Evolutionary conservation across 2,113 vertebrate species (phyloP).

Genomic region (Cryptotis parvus): DNA sequence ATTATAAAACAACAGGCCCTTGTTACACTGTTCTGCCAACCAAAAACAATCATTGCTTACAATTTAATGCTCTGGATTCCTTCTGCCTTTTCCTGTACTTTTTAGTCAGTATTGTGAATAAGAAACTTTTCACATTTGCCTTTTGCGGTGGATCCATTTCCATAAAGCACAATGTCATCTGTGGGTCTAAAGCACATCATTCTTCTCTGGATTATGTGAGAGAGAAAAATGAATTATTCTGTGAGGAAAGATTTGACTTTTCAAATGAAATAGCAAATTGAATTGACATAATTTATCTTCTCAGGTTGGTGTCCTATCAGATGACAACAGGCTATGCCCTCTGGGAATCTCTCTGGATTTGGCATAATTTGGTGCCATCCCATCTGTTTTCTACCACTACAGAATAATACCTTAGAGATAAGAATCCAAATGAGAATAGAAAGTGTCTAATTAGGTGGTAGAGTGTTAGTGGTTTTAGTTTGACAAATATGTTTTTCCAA

Average conservation of each 20-base stretch:
- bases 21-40: background rate
- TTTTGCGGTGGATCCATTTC: background rate
- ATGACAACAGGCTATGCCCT: conserved; percentile 17
- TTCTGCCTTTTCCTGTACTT: background rate
- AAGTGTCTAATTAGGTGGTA: conserved; percentile 72
- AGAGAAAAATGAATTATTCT: background rate
- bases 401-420: conserved; percentile 59
- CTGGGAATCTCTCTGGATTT: conserved; percentile 8
- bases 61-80: background rate
- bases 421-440: conserved; percentile 59
- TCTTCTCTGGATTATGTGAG: background rate
- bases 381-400: conserved; percentile 52
- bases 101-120: background rate
- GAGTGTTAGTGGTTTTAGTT: conserved; percentile 74
- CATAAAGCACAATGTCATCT: background rate
- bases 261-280: conserved; percentile 33
- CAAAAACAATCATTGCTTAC: background rate
- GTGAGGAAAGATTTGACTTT: background rate
- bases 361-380: conserved; percentile 65
- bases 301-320: background rate
- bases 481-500: conserved; percentile 50
- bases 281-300: conserved; percentile 19
- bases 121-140: background rate
- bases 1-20: background rate
- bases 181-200: background rate